Evolutionary conservation across 2,888 invertebrate genomes (phyloP).

Genomic region (Macrosiphum euphorbiae): DNA sequence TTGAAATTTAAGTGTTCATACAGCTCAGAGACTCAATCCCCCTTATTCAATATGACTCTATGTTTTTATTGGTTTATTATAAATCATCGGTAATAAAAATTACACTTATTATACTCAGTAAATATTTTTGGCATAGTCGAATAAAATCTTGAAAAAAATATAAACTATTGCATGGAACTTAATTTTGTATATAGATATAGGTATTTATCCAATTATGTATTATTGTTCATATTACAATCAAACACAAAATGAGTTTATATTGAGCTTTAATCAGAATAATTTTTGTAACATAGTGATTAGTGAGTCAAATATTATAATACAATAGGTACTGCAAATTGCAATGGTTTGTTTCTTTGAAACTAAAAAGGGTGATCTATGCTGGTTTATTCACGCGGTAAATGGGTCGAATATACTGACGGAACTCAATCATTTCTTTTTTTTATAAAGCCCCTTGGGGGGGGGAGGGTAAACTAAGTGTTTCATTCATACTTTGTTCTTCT

Average conservation of each 20-base stretch:
- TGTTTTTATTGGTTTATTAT: neutral
- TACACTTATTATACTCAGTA: neutral
- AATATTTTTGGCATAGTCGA: neutral
- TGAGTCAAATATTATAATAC: neutral
- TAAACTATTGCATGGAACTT: neutral
- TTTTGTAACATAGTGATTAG: neutral
- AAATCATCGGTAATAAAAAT: neutral
- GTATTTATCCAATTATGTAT: neutral
- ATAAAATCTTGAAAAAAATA: neutral
- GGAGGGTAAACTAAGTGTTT: neutral
- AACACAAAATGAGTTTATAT: neutral
- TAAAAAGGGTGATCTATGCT: neutral
- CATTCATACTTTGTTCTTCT: neutral
- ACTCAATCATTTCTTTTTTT: neutral
- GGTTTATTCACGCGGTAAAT: neutral
- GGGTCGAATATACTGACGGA: neutral
- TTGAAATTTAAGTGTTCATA: neutral
- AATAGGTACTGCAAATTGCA: neutral
- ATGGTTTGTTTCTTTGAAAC: neutral
- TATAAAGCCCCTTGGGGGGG: neutral
- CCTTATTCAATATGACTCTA: neutral
- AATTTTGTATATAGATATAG: neutral
- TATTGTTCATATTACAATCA: neutral
- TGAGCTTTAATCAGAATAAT: neutral
- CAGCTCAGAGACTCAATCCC: neutral